Conservation (phyloP, 2,113 vertebrate genomes). For the Camelus bactrianus region DNA sequence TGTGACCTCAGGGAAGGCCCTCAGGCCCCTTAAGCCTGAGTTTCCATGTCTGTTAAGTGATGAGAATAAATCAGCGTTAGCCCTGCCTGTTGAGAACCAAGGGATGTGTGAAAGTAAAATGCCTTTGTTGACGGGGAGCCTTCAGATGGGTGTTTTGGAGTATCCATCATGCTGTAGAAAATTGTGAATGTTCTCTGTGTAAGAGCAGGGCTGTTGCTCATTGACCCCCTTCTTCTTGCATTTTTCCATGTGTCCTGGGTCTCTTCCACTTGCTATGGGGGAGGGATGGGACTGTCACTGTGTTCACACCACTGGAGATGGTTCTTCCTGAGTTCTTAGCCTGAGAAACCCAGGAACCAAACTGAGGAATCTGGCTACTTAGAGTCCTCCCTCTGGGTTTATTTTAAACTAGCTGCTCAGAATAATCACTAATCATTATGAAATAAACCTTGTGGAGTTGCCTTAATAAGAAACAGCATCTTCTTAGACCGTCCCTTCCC, state of each 20-base stretch:
- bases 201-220: accelerated
- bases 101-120: accelerated
- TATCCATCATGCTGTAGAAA: accelerated
- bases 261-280: background rate
- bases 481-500: background rate
- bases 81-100: background rate
- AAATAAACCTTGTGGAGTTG: background rate
- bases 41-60: background rate
- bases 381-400: background rate
- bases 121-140: background rate
- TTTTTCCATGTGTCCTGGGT: background rate
- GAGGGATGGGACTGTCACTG: background rate
- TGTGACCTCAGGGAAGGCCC: background rate
- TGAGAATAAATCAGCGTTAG: background rate
- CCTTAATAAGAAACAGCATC: background rate
- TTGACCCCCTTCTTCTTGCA: background rate
- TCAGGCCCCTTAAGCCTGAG: background rate
- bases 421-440: background rate
- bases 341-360: background rate
- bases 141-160: accelerated
- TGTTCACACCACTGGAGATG: too few species aligned
- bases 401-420: background rate
- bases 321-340: background rate
- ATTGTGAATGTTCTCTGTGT: accelerated
- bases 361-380: background rate